Conservation (phyloP, 2,888 invertebrate genomes). For the Spialia ferax region DNA sequence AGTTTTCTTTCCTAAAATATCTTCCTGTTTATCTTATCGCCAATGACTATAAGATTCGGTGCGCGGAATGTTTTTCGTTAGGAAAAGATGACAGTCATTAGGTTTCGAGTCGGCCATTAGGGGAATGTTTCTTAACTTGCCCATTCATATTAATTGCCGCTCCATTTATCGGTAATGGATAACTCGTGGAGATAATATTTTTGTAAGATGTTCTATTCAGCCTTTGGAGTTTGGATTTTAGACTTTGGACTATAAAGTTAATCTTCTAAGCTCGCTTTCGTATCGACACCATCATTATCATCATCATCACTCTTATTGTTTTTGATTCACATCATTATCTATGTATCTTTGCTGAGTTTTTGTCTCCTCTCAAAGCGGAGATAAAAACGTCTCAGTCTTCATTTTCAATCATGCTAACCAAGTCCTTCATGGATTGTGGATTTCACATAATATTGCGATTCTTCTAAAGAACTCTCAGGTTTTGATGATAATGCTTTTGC, state of each 20-base stretch:
- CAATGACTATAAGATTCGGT: constrained; percentile 12
- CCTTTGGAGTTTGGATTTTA: neutral
- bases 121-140: constrained; percentile 18
- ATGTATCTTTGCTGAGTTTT: no score
- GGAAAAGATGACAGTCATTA: constrained; percentile 33
- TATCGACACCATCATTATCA: neutral
- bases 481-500: no score
- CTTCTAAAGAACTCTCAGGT: no score
- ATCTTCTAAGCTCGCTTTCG: neutral
- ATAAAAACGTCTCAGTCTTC: no score
- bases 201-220: neutral
- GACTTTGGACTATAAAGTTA: neutral
- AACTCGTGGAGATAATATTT: constrained; percentile 11
- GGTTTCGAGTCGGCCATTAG: constrained; percentile 22
- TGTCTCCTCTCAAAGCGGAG: no score
- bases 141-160: constrained; percentile 34
- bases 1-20: neutral
- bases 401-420: no score
- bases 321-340: no score
- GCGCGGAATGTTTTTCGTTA: constrained; percentile 24
- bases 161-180: constrained; percentile 30
- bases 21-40: neutral
- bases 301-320: no score
- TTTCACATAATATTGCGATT: no score
- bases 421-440: no score